Evolutionary conservation across 2,113 vertebrate genomes (phyloP).

Genomic region (Ramphastos sulfuratus): DNA sequence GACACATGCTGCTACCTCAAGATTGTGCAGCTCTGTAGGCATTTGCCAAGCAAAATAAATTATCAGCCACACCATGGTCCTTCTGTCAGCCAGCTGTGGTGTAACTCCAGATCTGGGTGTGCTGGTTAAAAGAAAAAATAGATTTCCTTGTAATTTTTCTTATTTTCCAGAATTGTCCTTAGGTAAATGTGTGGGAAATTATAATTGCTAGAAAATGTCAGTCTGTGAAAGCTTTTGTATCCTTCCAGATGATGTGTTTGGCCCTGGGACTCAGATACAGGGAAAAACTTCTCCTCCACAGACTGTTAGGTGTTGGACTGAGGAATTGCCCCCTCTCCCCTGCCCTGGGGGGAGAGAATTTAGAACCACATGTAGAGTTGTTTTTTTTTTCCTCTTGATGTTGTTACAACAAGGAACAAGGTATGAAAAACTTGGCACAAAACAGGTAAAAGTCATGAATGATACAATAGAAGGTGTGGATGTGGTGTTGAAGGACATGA

Average conservation of each 20-base stretch:
- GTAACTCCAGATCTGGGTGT: neutral
- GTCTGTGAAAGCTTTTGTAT: neutral
- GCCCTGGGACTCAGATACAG: neutral
- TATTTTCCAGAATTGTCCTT: neutral
- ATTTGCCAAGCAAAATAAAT: slow-evolving; percentile 2
- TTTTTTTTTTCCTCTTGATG: neutral
- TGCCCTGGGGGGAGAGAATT: neutral
- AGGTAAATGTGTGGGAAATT: slow-evolving; percentile 25
- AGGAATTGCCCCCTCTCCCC: neutral
- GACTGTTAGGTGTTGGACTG: neutral
- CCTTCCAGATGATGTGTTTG: neutral
- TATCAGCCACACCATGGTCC: neutral
- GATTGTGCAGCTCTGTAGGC: neutral
- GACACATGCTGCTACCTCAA: neutral
- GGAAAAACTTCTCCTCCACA: neutral
- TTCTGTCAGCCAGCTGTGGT: neutral
- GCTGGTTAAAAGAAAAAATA: neutral
- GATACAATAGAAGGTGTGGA: neutral
- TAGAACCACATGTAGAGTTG: neutral
- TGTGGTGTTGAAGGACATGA: too few relatives aligned
- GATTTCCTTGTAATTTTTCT: neutral
- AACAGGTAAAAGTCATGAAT: neutral
- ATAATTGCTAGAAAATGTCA: slow-evolving; percentile 5
- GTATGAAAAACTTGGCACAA: neutral
- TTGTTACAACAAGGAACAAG: neutral